Base-by-base conservation (phyloP, 2,888 invertebrate species). In the Dicranocentrus wangi region DNA sequence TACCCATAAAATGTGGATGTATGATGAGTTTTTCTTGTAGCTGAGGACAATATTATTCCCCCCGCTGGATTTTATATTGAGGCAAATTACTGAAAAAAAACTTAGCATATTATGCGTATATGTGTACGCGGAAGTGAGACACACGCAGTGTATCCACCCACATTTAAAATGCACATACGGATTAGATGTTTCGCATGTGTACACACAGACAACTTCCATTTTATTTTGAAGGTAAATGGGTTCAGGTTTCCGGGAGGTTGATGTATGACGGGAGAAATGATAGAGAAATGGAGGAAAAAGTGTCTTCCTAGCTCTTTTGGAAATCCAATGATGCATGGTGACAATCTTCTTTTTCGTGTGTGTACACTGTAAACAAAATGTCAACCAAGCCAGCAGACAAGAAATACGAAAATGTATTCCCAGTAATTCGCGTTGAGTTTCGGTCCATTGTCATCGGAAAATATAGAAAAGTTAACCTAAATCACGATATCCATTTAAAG, bases 221-320 rank as follows among this genome's bases (percentile, higher is more conserved):
- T 53, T 60, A 32, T 60, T 69, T 69, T 43, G 32, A 42, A 78
- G 70, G 70, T 70, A 70, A 70, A 78, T 71, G 78, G 65, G 63
- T 78, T 70, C 65, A 21, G 70, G 70, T 71, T 78, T 78, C 78
- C 78, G 78, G 78, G 53, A 55, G 21, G 8, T 69, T 69, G 69
- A 51, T 69, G 28, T 69, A 66, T 27, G 32, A 47, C 1, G 32
- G 15, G 21, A 15, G 15, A 69, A 53, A 69, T 53, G 47, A 47
- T 8, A 51, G 21, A 15, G 21, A 53, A 53, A 69, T 53, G 42
- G 42, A 23, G 55, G 15, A 55, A 25, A 19, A 61, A 32, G 3
- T 21, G 58, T 21, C 21, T 55, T 65, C 42, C 15, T 42, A 21
- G 65, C 21, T 47, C 47, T n/a, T 10, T 19, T 70, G 42, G 60